Base-by-base conservation (phyloP, 2,797 vertebrate genomes). In the Silurus lanzhouensis region DNA sequence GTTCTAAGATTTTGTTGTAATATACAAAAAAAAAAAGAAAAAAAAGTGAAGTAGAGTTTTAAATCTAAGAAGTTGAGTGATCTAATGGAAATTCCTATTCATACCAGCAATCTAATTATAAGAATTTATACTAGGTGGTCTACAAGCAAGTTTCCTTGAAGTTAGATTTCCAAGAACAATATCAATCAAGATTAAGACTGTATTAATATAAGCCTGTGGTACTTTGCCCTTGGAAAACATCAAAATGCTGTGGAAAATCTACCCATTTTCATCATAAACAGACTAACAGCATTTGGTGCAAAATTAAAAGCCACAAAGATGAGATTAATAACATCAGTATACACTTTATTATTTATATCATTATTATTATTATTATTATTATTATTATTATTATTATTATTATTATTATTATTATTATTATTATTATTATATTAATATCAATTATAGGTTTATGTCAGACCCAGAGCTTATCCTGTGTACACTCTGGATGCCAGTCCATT, bases 171-270 rank as follows among this genome's bases (percentile, higher is more conserved):
- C 76, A 83, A 82, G 86, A 89, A 91, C 88, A 85, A 72, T 82
- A 88, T 88, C 85, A 91, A 92, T 92, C 87, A 90, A 90, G 88
- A 87, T 84, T 82, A 91, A 85, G 81, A 90, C 88, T 84, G 72
- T 68, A 79, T 89, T 93, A 93, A 94, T 94, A 83, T 77, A 93
- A 93, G 89, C 91, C 91, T 91, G 89, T 90, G 94, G 93, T 89
- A 85, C 72, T 85, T 60, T 88, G 91, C 90, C 87, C 87, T 70
- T 85, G 52, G 46, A 55, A 82, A 81, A 79, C 63, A 76, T 75
- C 27, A 78, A 90, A 91, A 91, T 82, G 83, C 87, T 31, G 84
- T 91, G 91, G 90, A 92, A 92, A 93, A 92, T 79, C 91, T 70
- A 85, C 83, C 88, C 87, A 68, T 72, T 78, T 83, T 87, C 84